Conservation (phyloP, 2,113 vertebrate genomes). For the Pteropus alecto region DNA sequence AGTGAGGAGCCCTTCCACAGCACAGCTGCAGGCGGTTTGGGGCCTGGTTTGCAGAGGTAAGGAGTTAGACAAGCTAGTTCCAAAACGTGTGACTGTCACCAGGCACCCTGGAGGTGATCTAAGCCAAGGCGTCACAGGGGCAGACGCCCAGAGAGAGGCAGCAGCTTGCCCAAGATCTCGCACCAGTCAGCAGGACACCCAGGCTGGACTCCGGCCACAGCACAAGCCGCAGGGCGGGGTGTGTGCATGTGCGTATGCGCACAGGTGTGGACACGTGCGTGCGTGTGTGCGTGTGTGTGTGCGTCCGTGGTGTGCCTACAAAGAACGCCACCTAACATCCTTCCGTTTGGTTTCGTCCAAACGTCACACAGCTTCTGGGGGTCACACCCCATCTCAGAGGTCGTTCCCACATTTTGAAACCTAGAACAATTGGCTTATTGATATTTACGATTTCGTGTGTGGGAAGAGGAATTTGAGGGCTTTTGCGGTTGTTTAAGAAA, state of each 20-base stretch:
- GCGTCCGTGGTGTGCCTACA: neutral
- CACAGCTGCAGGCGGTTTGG: neutral
- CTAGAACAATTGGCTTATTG: neutral
- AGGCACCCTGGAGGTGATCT: neutral
- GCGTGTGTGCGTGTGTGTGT: accelerated
- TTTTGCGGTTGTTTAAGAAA: neutral
- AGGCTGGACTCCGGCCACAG: neutral
- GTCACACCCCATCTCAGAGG: accelerated
- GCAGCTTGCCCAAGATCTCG: neutral
- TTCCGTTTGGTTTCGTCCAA: neutral
- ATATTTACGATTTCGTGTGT: neutral
- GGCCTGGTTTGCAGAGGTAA: neutral
- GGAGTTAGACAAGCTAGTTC: neutral
- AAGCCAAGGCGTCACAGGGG: neutral
- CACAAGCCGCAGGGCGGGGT: neutral
- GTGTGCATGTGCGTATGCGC: accelerated
- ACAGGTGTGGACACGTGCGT: too few species aligned
- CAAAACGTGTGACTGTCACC: too few species aligned
- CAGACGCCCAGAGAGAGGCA: neutral
- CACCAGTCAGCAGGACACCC: neutral
- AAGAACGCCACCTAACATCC: neutral
- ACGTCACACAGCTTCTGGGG: neutral
- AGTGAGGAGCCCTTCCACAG: neutral
- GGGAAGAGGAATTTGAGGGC: neutral
- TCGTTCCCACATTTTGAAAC: neutral